Percentiles rank a stretch among this genome's conserved stretches.
Evolutionary conservation across 2,797 vertebrate genomes (phyloP).

Genomic region (Rhinichthys osculus): DNA sequence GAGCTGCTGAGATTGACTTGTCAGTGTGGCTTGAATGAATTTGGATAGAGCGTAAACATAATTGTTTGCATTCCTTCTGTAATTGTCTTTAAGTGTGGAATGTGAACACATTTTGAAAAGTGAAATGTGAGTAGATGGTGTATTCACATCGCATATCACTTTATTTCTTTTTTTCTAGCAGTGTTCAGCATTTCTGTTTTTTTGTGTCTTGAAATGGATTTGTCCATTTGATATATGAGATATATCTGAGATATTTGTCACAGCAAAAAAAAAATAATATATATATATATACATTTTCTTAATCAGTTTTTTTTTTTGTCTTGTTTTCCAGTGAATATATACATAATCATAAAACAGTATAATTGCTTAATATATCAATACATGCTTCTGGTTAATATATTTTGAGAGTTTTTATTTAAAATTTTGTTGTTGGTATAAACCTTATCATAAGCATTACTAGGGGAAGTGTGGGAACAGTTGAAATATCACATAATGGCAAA

Average conservation of each 20-base stretch:
- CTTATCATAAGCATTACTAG: not conserved
- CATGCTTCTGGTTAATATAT: not conserved
- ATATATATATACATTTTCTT: too few relatives aligned
- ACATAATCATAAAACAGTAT: not conserved
- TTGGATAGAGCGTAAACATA: slow-evolving; percentile 58
- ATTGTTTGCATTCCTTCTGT: slow-evolving; percentile 72
- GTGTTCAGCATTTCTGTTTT: not conserved
- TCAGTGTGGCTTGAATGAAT: slow-evolving; percentile 45
- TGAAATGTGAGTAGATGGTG: slow-evolving; percentile 61
- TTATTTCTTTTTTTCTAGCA: slow-evolving; percentile 40
- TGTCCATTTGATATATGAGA: not conserved
- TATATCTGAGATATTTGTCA: not conserved
- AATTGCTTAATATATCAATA: not conserved
- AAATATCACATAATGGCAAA: not conserved
- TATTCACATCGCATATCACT: slow-evolving; percentile 59
- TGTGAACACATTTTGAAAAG: slow-evolving; percentile 75
- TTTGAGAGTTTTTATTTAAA: not conserved
- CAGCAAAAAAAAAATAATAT: not conserved
- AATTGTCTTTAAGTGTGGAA: slow-evolving; percentile 69
- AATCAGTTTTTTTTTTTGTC: not conserved
- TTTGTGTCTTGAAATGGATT: not conserved
- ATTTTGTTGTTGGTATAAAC: not conserved
- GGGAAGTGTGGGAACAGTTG: not conserved
- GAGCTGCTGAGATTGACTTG: not conserved
- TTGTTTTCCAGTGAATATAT: slow-evolving; percentile 8